Evolutionary conservation across 37 sponge, comb jelly and placozoan species (phyloP).

Genomic region (Crambe crambe): DNA sequence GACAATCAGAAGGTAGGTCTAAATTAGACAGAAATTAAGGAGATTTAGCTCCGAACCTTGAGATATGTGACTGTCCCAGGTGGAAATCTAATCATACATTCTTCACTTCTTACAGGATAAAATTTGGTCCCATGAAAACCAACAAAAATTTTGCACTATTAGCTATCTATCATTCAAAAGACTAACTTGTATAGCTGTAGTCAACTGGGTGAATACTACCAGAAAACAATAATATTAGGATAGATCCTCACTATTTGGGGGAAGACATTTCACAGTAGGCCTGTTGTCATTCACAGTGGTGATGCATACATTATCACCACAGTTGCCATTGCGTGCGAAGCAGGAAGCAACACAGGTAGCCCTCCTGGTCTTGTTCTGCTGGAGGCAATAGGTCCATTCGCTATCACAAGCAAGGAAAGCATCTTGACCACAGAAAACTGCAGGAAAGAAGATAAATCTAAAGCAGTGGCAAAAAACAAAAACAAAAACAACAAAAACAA

Average conservation of each 20-base stretch:
- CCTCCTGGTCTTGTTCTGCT: constrained; percentile 5
- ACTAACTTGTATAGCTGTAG: too few relatives aligned
- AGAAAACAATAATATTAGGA: too few relatives aligned
- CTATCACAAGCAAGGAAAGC: constrained; percentile 3
- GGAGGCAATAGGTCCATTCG: neutral
- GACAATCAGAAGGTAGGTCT: constrained; percentile 11
- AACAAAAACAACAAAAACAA: neutral
- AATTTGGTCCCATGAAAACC: too few relatives aligned
- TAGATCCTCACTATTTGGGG: neutral
- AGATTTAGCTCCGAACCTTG: too few relatives aligned
- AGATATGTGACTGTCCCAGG: too few relatives aligned
- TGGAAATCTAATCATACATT: too few relatives aligned
- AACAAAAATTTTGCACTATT: too few relatives aligned
- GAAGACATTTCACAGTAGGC: neutral
- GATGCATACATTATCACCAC: neutral
- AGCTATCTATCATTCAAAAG: too few relatives aligned
- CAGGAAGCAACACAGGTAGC: constrained; percentile 6
- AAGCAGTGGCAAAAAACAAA: neutral
- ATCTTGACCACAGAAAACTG: constrained; percentile 13
- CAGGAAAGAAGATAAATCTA: neutral
- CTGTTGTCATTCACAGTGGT: neutral
- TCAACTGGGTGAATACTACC: too few relatives aligned
- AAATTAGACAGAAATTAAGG: neutral
- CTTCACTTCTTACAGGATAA: too few relatives aligned
- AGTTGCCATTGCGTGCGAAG: constrained; percentile 3